These are phyloP conservation scores for Gastracanthus pulcherrimus DNA, from an alignment of 2,888 invertebrate genomes.

Conservation along the genomic window DNA sequence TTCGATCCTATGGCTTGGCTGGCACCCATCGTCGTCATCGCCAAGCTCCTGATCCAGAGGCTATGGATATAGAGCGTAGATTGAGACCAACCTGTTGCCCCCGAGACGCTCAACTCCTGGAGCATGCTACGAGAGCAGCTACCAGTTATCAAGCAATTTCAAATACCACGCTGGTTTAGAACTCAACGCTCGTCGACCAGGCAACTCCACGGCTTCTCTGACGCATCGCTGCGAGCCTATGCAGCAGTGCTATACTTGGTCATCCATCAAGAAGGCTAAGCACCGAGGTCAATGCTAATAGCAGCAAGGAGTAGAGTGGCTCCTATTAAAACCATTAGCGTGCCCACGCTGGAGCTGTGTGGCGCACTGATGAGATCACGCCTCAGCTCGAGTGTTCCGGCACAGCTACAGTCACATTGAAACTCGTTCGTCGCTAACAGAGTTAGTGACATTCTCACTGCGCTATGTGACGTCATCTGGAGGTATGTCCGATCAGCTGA, in stretches of 20 bases:
- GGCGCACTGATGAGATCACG: not conserved
- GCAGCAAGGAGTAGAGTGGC: not conserved
- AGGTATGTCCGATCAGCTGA: not conserved
- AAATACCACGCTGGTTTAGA: not conserved
- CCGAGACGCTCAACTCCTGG: too few relatives aligned
- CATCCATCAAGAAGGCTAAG: not conserved
- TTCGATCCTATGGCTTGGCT: too few relatives aligned
- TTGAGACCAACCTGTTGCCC: too few relatives aligned
- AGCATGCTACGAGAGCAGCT: too few relatives aligned
- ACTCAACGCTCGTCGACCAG: not conserved
- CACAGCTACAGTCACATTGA: not conserved
- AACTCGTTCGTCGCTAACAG: not conserved
- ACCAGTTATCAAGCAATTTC: not conserved
- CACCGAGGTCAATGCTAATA: not conserved
- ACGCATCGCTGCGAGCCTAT: constrained; percentile 5
- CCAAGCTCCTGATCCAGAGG: too few relatives aligned
- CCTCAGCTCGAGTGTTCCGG: not conserved
- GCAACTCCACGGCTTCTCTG: not conserved
- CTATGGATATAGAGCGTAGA: too few relatives aligned
- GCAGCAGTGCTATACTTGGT: too few relatives aligned
- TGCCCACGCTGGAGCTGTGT: not conserved
- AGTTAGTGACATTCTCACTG: not conserved
- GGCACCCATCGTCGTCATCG: too few relatives aligned
- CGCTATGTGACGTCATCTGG: not conserved
- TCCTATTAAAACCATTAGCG: not conserved